Conservation (phyloP, 2,888 invertebrate species). For the Eudemis profundana region DNA sequence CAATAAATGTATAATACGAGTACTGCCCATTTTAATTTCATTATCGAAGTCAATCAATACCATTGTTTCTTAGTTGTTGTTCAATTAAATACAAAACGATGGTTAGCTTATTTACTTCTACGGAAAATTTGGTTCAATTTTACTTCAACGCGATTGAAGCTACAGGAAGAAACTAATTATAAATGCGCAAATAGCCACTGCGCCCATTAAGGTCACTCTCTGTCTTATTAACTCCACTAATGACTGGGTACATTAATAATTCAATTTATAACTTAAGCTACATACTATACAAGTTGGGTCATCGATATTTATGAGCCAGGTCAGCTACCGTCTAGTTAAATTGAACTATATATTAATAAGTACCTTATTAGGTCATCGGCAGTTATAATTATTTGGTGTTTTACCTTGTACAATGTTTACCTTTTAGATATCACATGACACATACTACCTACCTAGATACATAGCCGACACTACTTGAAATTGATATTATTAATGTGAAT, state of each 20-base stretch:
- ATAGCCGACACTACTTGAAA: too few relatives aligned
- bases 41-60: too few relatives aligned
- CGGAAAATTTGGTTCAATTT: not conserved
- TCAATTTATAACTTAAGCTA: conserved; percentile 6
- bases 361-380: conserved; percentile 1
- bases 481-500: too few relatives aligned
- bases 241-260: conserved; percentile 3
- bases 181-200: conserved; percentile 15
- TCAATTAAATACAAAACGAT: not conserved
- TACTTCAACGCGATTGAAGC: not conserved
- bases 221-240: conserved; percentile 22
- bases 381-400: conserved; percentile 11
- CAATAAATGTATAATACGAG: too few relatives aligned
- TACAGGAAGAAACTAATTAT: conserved; percentile 24
- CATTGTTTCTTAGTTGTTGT: too few relatives aligned
- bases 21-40: too few relatives aligned
- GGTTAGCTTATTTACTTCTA: not conserved
- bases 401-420: conserved; percentile 6
- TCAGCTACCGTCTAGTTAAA: conserved; percentile 4
- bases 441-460: too few relatives aligned
- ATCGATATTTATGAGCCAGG: not conserved
- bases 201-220: conserved; percentile 8
- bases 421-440: too few relatives aligned
- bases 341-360: too few relatives aligned
- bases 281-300: not conserved